phyloP scores from a whole-genome alignment of 2,113 vertebrate genomes.

The Rhea americana region DNA sequence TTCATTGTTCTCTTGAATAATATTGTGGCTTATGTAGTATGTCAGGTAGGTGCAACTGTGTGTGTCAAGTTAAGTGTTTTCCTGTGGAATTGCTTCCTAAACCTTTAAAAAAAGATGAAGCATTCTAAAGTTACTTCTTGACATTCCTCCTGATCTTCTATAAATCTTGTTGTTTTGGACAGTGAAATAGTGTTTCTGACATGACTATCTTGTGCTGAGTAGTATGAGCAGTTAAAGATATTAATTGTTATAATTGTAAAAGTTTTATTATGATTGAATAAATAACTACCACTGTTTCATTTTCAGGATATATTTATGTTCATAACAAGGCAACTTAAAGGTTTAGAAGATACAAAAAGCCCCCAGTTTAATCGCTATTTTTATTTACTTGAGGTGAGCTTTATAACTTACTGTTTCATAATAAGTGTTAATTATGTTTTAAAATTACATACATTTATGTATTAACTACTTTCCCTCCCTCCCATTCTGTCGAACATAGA shows the following conservation, averaged over 20 bases:
- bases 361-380: constrained; percentile 99
- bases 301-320: constrained; percentile 99
- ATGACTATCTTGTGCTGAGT: neutral
- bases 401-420: neutral
- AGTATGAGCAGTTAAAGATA: neutral
- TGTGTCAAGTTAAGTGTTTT: neutral
- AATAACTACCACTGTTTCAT: constrained; percentile 29
- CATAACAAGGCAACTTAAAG: constrained; percentile 97
- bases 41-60: neutral
- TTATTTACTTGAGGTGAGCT: constrained; percentile 94
- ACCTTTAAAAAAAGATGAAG: neutral
- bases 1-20: neutral
- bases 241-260: neutral
- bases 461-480: neutral
- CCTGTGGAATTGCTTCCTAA: neutral
- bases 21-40: neutral
- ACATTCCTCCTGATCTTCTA: neutral
- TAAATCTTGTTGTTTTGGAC: neutral
- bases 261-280: neutral
- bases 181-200: neutral
- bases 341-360: constrained; percentile 97
- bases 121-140: neutral
- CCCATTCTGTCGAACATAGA: constrained; percentile 75
- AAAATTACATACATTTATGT: neutral
- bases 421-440: neutral